Evolutionary conservation across 1,140 invertebrate genomes (phyloP).

Genomic region (Oedothorax gibbosus): DNA sequence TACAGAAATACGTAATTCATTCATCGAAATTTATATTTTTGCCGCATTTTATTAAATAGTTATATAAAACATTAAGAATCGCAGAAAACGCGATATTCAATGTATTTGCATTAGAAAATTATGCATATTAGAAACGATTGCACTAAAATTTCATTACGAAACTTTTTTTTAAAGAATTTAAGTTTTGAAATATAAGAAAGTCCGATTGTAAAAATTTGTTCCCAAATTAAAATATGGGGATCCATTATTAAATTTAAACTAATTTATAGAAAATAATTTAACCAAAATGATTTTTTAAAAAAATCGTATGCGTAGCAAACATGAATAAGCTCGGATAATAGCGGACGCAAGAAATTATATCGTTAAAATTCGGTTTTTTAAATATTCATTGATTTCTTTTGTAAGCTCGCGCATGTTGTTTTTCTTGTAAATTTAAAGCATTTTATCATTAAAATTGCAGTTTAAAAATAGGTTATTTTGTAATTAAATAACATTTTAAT

Average conservation of each 20-base stretch:
- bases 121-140: background rate
- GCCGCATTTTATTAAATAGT: no score
- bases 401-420: constrained; percentile 24
- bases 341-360: constrained; percentile 38
- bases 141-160: no score
- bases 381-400: background rate
- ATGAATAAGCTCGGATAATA: constrained; percentile 47
- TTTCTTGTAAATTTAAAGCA: background rate
- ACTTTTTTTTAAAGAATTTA: no score
- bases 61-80: background rate
- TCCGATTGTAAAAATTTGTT: constrained; percentile 8
- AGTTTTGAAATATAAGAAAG: no score
- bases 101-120: background rate
- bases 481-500: no score
- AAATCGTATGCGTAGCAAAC: constrained; percentile 40
- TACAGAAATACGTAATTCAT: no score
- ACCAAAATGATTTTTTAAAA: constrained; percentile 8
- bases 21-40: no score
- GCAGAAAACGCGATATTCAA: constrained; percentile 9
- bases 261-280: background rate
- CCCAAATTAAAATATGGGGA: constrained; percentile 26
- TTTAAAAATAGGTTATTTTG: no score
- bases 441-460: no score
- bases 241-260: background rate
- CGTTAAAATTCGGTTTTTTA: background rate